phyloP scores from a whole-genome alignment of 2,797 vertebrate genomes.

The Acropternis orthonyx region DNA sequence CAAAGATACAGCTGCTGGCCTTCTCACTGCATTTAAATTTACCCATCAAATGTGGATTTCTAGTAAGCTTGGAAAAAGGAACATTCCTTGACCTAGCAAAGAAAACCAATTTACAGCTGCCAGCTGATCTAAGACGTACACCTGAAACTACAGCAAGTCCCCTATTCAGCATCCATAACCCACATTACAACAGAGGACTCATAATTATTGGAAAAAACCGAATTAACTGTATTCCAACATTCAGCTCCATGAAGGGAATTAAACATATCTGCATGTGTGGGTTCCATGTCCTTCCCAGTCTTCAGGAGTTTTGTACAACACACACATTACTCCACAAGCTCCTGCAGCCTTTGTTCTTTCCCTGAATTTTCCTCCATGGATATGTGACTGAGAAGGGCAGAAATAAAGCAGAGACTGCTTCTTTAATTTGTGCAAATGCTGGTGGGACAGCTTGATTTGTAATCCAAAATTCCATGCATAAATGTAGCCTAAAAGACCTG shows the following conservation, averaged over 20 bases:
- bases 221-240: background rate
- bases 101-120: conserved; percentile 29
- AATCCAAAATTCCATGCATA: background rate
- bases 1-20: conserved; percentile 33
- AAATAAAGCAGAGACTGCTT: background rate
- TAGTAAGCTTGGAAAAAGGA: conserved; percentile 39
- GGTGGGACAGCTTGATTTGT: background rate
- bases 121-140: conserved; percentile 15
- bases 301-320: background rate
- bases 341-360: background rate
- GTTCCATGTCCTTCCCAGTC: background rate
- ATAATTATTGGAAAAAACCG: background rate
- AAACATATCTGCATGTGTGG: background rate
- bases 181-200: background rate
- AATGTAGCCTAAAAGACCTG: background rate
- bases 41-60: conserved; percentile 33
- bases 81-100: conserved; percentile 43
- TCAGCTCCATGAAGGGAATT: background rate
- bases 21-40: conserved; percentile 43
- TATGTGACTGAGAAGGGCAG: background rate
- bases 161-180: background rate
- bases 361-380: background rate
- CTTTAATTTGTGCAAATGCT: background rate
- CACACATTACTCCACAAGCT: background rate
- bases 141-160: background rate